Evolutionary conservation across 2,797 vertebrate genomes (phyloP).

Genomic region (Melanotaenia parkinsoni): DNA sequence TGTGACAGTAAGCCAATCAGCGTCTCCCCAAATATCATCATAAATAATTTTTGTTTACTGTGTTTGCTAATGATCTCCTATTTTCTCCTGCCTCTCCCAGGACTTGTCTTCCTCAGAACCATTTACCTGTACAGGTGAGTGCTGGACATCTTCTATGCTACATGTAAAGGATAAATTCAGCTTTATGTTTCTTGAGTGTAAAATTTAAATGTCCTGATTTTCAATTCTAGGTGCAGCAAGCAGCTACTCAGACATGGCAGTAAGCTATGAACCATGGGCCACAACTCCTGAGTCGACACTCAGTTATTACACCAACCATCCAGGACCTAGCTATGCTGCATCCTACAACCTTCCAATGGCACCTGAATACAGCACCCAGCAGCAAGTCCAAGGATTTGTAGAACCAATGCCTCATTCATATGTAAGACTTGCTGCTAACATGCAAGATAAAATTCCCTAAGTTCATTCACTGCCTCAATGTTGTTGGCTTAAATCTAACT

Average conservation of each 20-base stretch:
- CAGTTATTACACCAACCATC: conserved; percentile 53
- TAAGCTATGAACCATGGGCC: conserved; percentile 73
- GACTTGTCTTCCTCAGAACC: conserved; percentile 67
- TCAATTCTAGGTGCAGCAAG: conserved; percentile 68
- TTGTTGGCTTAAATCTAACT: not conserved
- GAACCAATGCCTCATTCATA: conserved; percentile 66
- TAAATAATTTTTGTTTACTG: not conserved
- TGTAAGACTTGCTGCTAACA: conserved; percentile 62
- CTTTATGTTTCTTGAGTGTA: not conserved
- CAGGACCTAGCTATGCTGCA: conserved; percentile 42
- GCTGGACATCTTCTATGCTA: not conserved
- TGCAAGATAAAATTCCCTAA: not conserved
- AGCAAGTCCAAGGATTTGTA: conserved; percentile 55
- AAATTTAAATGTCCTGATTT: not conserved
- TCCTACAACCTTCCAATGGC: conserved; percentile 52
- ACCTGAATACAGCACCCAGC: conserved; percentile 61
- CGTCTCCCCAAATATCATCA: not conserved
- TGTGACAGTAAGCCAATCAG: conserved; percentile 72
- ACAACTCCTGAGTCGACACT: conserved; percentile 41
- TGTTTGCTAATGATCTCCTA: not conserved
- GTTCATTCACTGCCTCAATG: not conserved
- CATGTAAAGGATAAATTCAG: not conserved
- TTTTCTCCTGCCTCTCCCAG: conserved; percentile 19
- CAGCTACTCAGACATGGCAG: conserved; percentile 80
- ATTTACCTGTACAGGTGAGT: conserved; percentile 75